Conservation (phyloP, 2,113 vertebrate genomes). For the Lasiurus cinereus region DNA sequence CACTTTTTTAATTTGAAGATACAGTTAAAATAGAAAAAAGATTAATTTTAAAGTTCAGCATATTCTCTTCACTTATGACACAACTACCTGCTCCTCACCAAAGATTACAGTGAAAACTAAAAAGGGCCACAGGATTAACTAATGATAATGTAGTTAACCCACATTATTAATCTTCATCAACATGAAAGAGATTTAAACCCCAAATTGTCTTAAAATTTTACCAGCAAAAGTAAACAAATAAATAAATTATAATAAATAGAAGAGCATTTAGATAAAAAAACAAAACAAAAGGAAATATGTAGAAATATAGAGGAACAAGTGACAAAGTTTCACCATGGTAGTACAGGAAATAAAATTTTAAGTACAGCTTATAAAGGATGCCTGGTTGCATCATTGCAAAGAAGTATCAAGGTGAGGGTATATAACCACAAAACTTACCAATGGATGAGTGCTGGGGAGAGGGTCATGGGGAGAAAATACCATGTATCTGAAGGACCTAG, state of each 20-base stretch:
- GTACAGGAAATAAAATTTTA: not conserved
- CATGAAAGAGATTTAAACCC: not conserved
- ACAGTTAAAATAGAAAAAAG: not conserved
- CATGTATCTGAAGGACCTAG: not conserved
- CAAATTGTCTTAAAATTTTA: not conserved
- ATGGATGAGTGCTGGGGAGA: not conserved
- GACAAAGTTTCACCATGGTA: not conserved
- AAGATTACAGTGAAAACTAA: slow-evolving; percentile 19
- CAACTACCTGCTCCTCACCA: not conserved
- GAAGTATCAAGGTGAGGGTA: not conserved
- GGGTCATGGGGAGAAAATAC: not conserved
- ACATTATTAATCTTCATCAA: not conserved
- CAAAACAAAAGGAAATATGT: not conserved
- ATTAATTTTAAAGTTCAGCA: not conserved
- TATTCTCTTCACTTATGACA: not conserved
- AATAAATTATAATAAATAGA: no score
- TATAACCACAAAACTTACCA: not conserved
- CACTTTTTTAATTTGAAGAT: not conserved
- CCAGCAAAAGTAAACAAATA: not conserved
- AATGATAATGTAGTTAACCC: not conserved
- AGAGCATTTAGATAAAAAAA: not conserved
- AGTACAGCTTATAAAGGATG: not conserved
- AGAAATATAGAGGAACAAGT: not conserved
- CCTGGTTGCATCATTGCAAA: not conserved
- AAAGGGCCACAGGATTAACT: not conserved